Conservation (phyloP, 2,888 invertebrate genomes). For the Acleris cristana region DNA sequence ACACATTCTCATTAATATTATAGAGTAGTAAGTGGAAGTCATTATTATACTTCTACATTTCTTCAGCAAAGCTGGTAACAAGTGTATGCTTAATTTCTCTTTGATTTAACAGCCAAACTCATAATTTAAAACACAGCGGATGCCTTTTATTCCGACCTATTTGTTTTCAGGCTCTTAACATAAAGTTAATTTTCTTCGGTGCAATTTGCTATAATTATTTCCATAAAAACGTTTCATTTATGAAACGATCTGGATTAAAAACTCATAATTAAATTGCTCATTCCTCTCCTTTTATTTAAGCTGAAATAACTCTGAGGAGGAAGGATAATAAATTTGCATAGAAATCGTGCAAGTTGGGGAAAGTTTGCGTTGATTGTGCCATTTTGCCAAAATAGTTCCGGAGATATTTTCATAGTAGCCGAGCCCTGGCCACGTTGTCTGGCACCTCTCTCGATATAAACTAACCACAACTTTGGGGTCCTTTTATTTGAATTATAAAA, state of each 20-base stretch:
- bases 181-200: no score
- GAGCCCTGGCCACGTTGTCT: conserved; percentile 50
- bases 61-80: no score
- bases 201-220: no score
- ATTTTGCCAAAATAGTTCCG: conserved; percentile 61
- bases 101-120: no score
- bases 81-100: no score
- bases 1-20: no score
- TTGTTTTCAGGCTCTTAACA: no score
- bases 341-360: conserved; percentile 56
- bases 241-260: conserved; percentile 10
- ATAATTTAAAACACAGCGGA: no score
- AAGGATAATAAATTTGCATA: conserved; percentile 61
- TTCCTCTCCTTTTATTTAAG: conserved; percentile 46
- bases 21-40: no score
- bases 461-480: background rate
- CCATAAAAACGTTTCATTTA: background rate
- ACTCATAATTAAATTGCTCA: conserved; percentile 39
- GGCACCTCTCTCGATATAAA: conserved; percentile 34
- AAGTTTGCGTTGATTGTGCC: conserved; percentile 54
- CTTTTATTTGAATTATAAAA: no score
- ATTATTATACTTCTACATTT: no score
- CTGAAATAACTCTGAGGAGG: conserved; percentile 43
- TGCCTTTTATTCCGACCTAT: no score
- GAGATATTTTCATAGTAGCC: conserved; percentile 57